These are phyloP conservation scores for Lamprotornis superbus DNA, from an alignment of 2,113 vertebrate genomes.

Conservation along the genomic window DNA sequence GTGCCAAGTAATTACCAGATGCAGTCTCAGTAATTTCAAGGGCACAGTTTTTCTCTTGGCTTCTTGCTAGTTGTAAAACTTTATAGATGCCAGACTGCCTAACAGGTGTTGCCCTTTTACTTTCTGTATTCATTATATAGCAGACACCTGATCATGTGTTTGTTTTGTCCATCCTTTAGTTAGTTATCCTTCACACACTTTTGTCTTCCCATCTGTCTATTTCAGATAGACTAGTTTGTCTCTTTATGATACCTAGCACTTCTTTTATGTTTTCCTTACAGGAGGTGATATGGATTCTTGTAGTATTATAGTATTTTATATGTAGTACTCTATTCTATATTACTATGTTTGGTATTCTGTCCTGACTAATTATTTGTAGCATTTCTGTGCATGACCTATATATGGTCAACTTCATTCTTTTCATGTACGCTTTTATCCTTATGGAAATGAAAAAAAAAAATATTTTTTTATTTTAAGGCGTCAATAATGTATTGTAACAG, in stretches of 20 bases:
- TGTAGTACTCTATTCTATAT: background rate
- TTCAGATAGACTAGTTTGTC: background rate
- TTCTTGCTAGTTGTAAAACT: background rate
- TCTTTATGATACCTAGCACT: background rate
- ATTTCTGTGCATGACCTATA: background rate
- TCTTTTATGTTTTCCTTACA: background rate
- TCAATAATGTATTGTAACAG: background rate
- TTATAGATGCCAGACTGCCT: background rate
- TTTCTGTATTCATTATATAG: background rate
- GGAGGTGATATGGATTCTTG: background rate
- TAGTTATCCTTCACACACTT: background rate
- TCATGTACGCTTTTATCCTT: background rate
- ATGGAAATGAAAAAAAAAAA: background rate
- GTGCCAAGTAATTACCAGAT: background rate
- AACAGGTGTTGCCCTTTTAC: background rate
- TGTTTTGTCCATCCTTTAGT: background rate
- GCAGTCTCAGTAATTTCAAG: background rate
- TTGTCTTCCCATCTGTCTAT: background rate
- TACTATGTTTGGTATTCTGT: background rate
- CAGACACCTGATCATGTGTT: background rate
- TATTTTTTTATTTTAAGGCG: background rate
- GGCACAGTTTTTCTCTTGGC: background rate
- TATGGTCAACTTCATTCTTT: background rate
- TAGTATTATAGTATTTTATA: background rate
- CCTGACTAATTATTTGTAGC: background rate